These are phyloP conservation scores for Bombus turneri DNA, from an alignment of 1,140 invertebrate species.

Conservation along the genomic window DNA sequence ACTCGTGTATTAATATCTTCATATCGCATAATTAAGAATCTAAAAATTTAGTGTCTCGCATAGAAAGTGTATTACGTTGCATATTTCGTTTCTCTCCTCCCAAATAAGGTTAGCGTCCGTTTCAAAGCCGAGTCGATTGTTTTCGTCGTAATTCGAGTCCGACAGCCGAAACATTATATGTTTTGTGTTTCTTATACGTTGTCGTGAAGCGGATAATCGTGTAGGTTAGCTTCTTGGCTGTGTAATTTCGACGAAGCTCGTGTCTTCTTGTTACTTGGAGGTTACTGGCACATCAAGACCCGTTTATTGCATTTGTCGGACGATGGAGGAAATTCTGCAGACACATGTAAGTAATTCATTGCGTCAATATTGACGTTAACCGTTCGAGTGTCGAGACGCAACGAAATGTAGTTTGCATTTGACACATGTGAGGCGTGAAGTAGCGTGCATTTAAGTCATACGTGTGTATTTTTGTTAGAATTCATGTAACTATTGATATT, in stretches of 20 bases:
- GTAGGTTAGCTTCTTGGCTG: not conserved
- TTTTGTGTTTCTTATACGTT: not conserved
- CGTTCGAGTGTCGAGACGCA: not conserved
- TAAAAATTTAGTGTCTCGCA: not conserved
- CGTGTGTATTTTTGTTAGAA: not conserved
- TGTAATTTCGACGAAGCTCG: not conserved
- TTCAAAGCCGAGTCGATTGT: too few relatives aligned
- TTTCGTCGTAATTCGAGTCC: not conserved
- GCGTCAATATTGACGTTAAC: slow-evolving; percentile 29
- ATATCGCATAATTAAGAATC: not conserved
- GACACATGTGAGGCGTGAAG: not conserved
- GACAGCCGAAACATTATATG: not conserved
- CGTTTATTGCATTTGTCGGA: not conserved
- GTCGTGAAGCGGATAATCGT: not conserved
- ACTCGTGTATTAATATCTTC: too few relatives aligned
- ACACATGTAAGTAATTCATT: slow-evolving; percentile 17
- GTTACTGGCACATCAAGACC: not conserved
- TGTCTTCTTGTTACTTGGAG: too few relatives aligned
- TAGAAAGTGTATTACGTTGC: not conserved
- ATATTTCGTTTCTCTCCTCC: too few relatives aligned
- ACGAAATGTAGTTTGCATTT: slow-evolving; percentile 22
- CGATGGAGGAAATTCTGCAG: not conserved
- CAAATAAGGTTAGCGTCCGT: too few relatives aligned
- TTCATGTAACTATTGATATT: not conserved
- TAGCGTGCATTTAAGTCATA: not conserved